Base-by-base conservation (phyloP, 2,797 vertebrate genomes). In the Channa striata region DNA sequence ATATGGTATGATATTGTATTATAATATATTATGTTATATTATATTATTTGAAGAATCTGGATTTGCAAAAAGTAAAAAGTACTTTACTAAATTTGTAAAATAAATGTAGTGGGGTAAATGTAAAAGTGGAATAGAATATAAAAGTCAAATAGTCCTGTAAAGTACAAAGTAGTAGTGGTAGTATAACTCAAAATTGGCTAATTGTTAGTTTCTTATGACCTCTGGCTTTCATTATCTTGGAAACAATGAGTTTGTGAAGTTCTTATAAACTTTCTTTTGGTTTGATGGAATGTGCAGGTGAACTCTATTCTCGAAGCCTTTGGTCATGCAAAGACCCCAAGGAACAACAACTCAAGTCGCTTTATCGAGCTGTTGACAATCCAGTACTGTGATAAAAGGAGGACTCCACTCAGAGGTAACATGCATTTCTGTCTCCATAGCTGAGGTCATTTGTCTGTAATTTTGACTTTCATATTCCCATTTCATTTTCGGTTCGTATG, bases 281-380 rank as follows among this genome's bases (percentile, higher is more conserved):
- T 73, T 53, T 80, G 23, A 17, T 80, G 11, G 11, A 11, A 43
- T 36, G 6, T 61, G 1, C 85, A 99, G 97, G 96, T 95, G 54
- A 95, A 92, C 79, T 95, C 91, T 79, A 89, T 99, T 63, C 89
- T 99, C 79, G 97, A 99, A 87, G 96, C 96, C 17, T 98, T 99
- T 53, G 97, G 97, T 57, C 96, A 99, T 37, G 97, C 97, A 49
- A 96, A 93, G 89, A 99, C 96, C 30, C 90, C 87, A 2, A 93
- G 94, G 77, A 99, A 95, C 85, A 87, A 90, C 81, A 93, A 92
- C 57, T 96, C 96, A n/a, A 99, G 96, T 66, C 95, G 97, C 72
- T 97, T 96, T 75, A 95, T 96, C 56, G 97, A 97, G 77, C 95
- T 96, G 49, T 84, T 97, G 54, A 96, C 95, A 30, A 75, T 99